Percentiles rank a stretch among this genome's conserved stretches.
Conservation (phyloP, 2,797 vertebrate species). For the Scyliorhinus canicula region DNA sequence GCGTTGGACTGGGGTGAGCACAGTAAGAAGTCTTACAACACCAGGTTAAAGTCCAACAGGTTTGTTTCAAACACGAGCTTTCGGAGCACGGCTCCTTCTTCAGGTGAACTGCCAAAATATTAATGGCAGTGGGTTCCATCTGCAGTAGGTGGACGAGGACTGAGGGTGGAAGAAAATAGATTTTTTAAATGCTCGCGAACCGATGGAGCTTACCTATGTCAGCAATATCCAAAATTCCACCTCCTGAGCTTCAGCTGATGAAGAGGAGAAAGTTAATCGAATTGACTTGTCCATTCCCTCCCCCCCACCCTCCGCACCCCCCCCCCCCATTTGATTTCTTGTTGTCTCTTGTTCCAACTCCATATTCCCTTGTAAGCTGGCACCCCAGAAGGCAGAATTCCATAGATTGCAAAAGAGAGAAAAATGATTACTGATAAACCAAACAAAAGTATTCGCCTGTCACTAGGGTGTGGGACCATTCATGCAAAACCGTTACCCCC, state of each 20-base stretch:
- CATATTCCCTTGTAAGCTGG: not conserved
- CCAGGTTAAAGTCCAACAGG: no score
- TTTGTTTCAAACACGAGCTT: no score
- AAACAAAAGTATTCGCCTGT: not conserved
- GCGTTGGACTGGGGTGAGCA: no score
- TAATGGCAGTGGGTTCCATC: not conserved
- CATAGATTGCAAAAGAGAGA: not conserved
- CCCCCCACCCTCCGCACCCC: no score
- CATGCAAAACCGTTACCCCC: not conserved
- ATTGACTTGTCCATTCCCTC: not conserved
- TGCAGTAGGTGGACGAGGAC: not conserved
- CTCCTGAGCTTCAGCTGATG: not conserved
- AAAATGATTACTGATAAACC: not conserved
- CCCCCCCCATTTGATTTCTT: not conserved
- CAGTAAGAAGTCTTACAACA: no score
- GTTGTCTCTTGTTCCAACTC: not conserved
- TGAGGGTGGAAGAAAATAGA: not conserved
- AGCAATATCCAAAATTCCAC: not conserved
- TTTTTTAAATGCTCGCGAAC: not conserved
- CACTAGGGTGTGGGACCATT: not conserved
- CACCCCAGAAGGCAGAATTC: not conserved
- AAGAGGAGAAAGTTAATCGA: not conserved
- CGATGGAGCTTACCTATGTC: not conserved
- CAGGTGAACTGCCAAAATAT: not conserved
- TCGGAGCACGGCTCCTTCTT: no score